Conservation (phyloP, 1,140 invertebrate genomes). For the Diorhabda sublineata region DNA sequence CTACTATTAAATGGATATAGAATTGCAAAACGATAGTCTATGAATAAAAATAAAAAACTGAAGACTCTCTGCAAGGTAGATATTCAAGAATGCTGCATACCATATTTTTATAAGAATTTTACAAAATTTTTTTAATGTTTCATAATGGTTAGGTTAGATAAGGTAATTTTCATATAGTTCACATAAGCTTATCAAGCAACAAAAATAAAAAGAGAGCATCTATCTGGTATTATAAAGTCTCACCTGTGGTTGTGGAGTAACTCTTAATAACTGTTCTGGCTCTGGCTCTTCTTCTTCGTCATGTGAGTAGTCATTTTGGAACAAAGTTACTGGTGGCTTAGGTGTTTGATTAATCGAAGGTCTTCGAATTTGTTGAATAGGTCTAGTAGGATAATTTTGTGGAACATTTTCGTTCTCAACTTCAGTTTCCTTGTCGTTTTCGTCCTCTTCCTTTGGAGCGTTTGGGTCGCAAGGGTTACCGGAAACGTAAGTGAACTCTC, state of each 20-base stretch:
- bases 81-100: too few relatives aligned
- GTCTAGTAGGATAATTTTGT: slow-evolving; percentile 61
- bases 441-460: slow-evolving; percentile 63
- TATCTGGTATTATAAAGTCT: slow-evolving; percentile 6
- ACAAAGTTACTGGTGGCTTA: slow-evolving; percentile 59
- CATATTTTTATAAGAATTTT: too few relatives aligned
- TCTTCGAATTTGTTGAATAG: slow-evolving; percentile 45
- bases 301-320: slow-evolving; percentile 62
- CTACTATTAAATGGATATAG: too few relatives aligned
- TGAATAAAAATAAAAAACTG: too few relatives aligned
- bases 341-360: slow-evolving; percentile 50
- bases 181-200: neutral
- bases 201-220: neutral
- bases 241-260: slow-evolving; percentile 27
- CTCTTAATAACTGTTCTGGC: slow-evolving; percentile 53
- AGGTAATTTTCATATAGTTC: neutral
- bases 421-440: slow-evolving; percentile 50
- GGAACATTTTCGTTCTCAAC: slow-evolving; percentile 60
- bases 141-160: neutral
- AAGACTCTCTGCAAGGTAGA: too few relatives aligned
- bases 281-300: slow-evolving; percentile 55
- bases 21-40: too few relatives aligned
- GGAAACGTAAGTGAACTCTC: slow-evolving; percentile 86
- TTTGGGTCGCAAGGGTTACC: slow-evolving; percentile 86
- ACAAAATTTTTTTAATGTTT: too few relatives aligned